Evolutionary conservation across 37 sponge, comb jelly and placozoan species (phyloP), one percentile per base, ranked within the genome.

Genomic region (Beroe forskalii): DNA sequence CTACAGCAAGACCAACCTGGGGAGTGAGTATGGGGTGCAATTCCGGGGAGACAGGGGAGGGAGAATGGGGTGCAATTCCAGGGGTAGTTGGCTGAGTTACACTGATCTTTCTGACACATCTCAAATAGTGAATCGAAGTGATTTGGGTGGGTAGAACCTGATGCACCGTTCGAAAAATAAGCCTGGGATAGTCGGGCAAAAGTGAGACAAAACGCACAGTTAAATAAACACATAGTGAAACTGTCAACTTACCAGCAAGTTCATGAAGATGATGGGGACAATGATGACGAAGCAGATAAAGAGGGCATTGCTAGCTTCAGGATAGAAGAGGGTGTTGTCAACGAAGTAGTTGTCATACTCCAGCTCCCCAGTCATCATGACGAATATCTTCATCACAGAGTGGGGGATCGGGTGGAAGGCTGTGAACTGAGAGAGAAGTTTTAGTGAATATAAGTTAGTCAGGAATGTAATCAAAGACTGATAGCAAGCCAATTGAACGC

Each of bases 1-100:
- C 99, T 62, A 98, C 99, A 90, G 99, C 99, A 76, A 98, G 76
- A 94, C 99, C 99, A 80, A 97, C 94, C 97, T 96, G 90, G 22
- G n/a, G n/a, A n/a, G 25, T 14, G 39, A 61, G 41, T 17, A 55
- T 55, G 60, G 60, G 17, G 9, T 55, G 60, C 14, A 55, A 55
- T 55, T 55, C 9, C 60, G 60, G 60, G 14, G 60, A 17, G 17
- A 55, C 60, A 55, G 17, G 60, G 60, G 60, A 17, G 60, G 9
- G 14, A 55, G 60, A 20, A 55, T n/a, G n/a, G n/a, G n/a, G n/a
- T n/a, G n/a, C n/a, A n/a, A n/a, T n/a, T n/a, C n/a, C n/a, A n/a
- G n/a, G n/a, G n/a, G n/a, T n/a, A n/a, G n/a, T n/a, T n/a, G n/a
- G n/a, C n/a, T n/a, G n/a, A n/a, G n/a, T n/a, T n/a, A n/a, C n/a